A percentile compares a stretch with the other conserved stretches of the same genome.
These are phyloP conservation scores for Ennomos fuscantarius DNA, from an alignment of 2,888 invertebrate species.

Conservation along the genomic window DNA sequence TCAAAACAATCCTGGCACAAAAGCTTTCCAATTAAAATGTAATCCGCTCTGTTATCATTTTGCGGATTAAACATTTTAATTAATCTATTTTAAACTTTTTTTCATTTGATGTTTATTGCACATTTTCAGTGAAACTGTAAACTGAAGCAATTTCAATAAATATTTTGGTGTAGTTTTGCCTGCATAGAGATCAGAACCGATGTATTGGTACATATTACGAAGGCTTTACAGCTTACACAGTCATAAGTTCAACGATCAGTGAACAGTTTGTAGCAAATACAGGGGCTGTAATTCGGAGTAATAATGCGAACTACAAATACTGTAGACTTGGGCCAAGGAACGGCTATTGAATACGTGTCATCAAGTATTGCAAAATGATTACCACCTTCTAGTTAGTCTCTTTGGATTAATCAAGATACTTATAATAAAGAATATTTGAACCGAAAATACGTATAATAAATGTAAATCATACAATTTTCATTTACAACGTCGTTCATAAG, in stretches of 20 bases:
- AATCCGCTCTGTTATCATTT: slow-evolving; percentile 40
- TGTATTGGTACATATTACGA: slow-evolving; percentile 13
- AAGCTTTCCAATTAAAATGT: slow-evolving; percentile 42
- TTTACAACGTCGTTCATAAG: slow-evolving; percentile 14
- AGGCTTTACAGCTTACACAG: slow-evolving; percentile 29
- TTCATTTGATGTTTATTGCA: background rate
- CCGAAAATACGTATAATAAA: slow-evolving; percentile 3
- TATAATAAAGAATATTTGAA: background rate
- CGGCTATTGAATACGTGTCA: background rate
- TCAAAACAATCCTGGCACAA: slow-evolving; percentile 32
- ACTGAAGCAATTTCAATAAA: background rate
- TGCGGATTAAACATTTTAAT: slow-evolving; percentile 32
- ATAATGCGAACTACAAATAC: slow-evolving; percentile 14
- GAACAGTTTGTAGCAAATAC: slow-evolving; percentile 17
- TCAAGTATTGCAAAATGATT: background rate
- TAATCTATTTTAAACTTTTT: slow-evolving; percentile 24
- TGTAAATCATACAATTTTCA: too few species aligned
- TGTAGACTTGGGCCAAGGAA: slow-evolving; percentile 10
- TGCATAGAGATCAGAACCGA: slow-evolving; percentile 18
- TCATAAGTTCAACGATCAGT: slow-evolving; percentile 27
- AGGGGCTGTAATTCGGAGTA: slow-evolving; percentile 22
- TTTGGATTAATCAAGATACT: too few species aligned
- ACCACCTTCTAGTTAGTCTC: too few species aligned
- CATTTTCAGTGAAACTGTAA: background rate
- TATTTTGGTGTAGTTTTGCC: background rate